phyloP scores from a whole-genome alignment of 2,888 invertebrate species.

The Hirtodrosophila confusa region DNA sequence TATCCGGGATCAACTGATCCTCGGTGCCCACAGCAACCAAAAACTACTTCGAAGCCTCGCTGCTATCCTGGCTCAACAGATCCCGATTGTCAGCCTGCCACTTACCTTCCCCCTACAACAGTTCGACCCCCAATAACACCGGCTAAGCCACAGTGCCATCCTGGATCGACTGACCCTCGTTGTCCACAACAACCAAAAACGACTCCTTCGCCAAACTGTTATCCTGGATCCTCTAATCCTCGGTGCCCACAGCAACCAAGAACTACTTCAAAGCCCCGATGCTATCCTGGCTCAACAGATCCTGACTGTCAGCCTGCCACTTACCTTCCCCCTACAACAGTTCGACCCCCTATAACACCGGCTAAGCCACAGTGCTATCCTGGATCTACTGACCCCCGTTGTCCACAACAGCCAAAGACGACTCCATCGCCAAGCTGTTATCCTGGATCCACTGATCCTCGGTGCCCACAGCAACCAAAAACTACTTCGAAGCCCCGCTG shows the following conservation, averaged over 20 bases:
- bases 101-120: conserved; percentile 30
- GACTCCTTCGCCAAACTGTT: conserved; percentile 39
- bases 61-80: conserved; percentile 82
- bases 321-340: conserved; percentile 3
- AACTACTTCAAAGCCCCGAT: conserved; percentile 13
- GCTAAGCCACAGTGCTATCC: conserved; percentile 18
- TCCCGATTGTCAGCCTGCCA: too few species aligned
- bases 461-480: conserved; percentile 11
- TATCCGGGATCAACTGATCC: conserved; percentile 83
- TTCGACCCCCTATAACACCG: conserved; percentile 1
- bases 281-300: conserved; percentile 27
- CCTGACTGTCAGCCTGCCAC: conserved; percentile 16
- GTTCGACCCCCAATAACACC: not conserved
- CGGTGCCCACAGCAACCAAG: conserved; percentile 66
- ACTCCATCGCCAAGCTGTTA: conserved; percentile 1
- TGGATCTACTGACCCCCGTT: conserved; percentile 24
- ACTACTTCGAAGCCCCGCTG: conserved; percentile 25
- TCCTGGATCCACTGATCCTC: conserved; percentile 24
- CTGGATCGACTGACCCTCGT: conserved; percentile 49
- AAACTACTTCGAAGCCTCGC: not conserved
- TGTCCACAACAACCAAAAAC: conserved; percentile 28
- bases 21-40: conserved; percentile 9
- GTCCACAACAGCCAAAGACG: conserved; percentile 20
- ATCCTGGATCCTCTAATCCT: conserved; percentile 81
- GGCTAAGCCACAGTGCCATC: conserved; percentile 18